phyloP scores from a whole-genome alignment of 2,888 invertebrate species.

The Cinara cedri region DNA sequence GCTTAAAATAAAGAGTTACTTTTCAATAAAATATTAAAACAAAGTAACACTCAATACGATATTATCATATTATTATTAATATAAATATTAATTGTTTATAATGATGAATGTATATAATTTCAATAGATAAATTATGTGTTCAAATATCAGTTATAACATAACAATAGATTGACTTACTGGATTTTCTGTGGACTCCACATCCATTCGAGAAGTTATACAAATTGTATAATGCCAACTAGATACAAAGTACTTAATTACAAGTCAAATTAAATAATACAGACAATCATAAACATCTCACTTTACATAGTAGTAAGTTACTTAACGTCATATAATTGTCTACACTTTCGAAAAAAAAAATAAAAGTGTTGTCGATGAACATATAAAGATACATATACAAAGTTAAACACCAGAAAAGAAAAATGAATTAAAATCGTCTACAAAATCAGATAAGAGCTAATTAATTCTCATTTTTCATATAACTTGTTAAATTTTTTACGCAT shows the following conservation, averaged over 20 bases:
- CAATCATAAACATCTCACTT: slow-evolving; percentile 18
- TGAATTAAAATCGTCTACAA: slow-evolving; percentile 31
- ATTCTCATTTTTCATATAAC: slow-evolving; percentile 43
- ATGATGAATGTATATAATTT: neutral
- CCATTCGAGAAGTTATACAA: slow-evolving; percentile 7
- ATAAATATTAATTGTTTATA: too few relatives aligned
- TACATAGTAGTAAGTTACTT: neutral
- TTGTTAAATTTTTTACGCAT: slow-evolving; percentile 54
- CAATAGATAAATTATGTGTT: neutral
- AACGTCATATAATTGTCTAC: slow-evolving; percentile 6
- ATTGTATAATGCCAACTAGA: slow-evolving; percentile 39
- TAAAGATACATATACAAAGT: neutral
- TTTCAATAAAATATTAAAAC: too few relatives aligned
- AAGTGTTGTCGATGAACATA: neutral
- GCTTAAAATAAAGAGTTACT: too few relatives aligned
- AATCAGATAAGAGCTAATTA: slow-evolving; percentile 51
- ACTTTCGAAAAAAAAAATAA: slow-evolving; percentile 3
- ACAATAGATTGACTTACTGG: slow-evolving; percentile 23
- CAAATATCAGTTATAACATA: too few relatives aligned
- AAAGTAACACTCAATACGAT: too few relatives aligned
- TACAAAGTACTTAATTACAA: slow-evolving; percentile 5
- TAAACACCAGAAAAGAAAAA: neutral
- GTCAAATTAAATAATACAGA: slow-evolving; percentile 35
- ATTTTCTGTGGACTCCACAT: slow-evolving; percentile 36
- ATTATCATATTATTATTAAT: too few relatives aligned